Evolutionary conservation across 2,113 vertebrate species (phyloP).

Genomic region (Willisornis vidua): DNA sequence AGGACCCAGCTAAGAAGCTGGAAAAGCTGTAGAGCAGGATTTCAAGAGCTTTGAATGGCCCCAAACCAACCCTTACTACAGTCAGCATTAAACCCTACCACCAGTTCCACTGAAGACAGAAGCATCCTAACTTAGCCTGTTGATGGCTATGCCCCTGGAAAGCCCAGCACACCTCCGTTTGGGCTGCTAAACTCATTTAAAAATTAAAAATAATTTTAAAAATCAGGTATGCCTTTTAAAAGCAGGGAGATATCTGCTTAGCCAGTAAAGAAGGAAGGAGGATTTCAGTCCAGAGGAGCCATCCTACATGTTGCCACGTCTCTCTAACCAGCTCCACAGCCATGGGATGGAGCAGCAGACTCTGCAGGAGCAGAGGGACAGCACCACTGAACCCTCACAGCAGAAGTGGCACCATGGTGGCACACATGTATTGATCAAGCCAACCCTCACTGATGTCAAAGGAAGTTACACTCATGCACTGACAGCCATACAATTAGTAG

Average conservation of each 20-base stretch:
- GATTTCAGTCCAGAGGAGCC: not conserved
- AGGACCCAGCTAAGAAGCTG: not conserved
- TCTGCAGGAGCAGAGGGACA: not conserved
- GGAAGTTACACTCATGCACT: not conserved
- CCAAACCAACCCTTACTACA: not conserved
- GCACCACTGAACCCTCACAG: accelerated
- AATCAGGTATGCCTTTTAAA: not conserved
- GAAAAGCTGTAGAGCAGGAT: not conserved
- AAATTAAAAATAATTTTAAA: not conserved
- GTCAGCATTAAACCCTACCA: not conserved
- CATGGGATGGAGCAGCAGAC: not conserved
- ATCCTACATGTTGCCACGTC: accelerated
- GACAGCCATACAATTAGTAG: not conserved
- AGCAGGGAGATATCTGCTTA: not conserved
- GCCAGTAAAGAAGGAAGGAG: not conserved
- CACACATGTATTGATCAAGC: accelerated
- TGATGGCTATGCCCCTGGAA: not conserved
- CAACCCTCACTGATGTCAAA: not conserved
- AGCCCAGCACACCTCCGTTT: not conserved
- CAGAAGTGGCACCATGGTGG: accelerated
- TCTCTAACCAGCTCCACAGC: accelerated
- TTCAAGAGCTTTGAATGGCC: not conserved
- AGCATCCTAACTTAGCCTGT: not conserved
- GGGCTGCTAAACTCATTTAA: not conserved
- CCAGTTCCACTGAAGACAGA: not conserved